phyloP scores from a whole-genome alignment of 2,113 vertebrate genomes.

The Tyrannus savana region DNA sequence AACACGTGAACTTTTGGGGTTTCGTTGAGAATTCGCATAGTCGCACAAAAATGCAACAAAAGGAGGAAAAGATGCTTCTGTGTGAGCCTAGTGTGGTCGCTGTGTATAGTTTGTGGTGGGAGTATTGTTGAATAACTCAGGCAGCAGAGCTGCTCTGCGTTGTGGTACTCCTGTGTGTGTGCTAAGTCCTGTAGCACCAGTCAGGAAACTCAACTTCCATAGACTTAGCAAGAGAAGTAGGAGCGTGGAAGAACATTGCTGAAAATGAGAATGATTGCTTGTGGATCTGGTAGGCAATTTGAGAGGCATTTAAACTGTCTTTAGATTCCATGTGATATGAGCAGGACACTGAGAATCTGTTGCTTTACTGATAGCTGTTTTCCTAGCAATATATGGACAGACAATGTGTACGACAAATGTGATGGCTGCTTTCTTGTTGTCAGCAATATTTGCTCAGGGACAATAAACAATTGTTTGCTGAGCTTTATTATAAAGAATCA shows the following conservation, averaged over 20 bases:
- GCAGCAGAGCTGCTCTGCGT: background rate
- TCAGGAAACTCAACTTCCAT: background rate
- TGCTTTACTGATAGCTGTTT: background rate
- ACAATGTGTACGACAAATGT: background rate
- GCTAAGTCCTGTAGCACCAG: background rate
- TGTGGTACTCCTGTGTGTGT: rapidly evolving
- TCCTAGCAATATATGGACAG: background rate
- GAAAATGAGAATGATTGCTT: background rate
- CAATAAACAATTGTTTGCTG: background rate
- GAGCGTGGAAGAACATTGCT: background rate
- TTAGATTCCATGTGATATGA: background rate
- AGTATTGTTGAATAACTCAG: background rate
- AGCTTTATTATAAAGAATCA: conserved; percentile 27
- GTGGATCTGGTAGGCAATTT: background rate
- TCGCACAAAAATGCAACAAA: background rate
- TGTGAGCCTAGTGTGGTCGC: background rate
- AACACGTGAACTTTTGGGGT: background rate
- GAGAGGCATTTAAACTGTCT: background rate
- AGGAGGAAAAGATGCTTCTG: background rate
- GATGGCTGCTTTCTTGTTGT: background rate
- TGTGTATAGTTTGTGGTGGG: background rate
- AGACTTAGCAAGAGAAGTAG: background rate
- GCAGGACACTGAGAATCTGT: background rate
- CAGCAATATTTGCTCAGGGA: background rate
- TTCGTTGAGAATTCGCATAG: background rate